Base-by-base conservation (phyloP, 1,140 invertebrate species). In the Ericerus pela region DNA sequence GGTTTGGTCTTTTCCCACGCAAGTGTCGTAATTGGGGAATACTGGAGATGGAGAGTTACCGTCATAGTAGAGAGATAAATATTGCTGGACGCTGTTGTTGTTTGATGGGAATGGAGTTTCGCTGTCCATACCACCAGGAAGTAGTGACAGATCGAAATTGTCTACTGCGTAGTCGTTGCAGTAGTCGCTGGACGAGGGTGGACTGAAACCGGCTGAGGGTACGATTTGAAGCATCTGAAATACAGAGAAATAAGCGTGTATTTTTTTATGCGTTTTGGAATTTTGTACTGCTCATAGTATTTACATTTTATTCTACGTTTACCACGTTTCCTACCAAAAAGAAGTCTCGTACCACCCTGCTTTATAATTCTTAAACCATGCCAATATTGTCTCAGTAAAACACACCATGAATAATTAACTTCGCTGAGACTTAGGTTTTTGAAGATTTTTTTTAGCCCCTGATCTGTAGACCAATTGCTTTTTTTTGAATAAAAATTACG, bases 171-270 rank as follows among this genome's bases (percentile, higher is more conserved):
- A 80, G 33, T 59, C 58, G 41, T 73, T 72, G 59, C 72, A 79
- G 68, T 78, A 79, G 63, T 79, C 76, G 63, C 76, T 79, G 33
- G 82, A 79, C 55, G 79, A 76, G 8, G 41, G 41, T 66, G 80
- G 82, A 65, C 77, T 80, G 68, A 79, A 78, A 37, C 67, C 69
- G 62, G 80, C 76, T 58, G 80, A 76, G 26, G 83, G 83, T 64
- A 85, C 82, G 56, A 78, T 83, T 71, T 87, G 84, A 71, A 83
- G 80, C 84, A 87, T 87, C 84, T 87, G 79, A 29, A 73, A 24
- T 24, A 8, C 22, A 47, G 74, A 52, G 62, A 62, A 66, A 8
- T 1, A 53, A 29, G 22, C 14, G 14, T 30, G 26, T 4, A 8
- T 10, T 10, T 14, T 12, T 18, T n/a, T n/a, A n/a, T n/a, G n/a